Evolutionary conservation across 2,888 invertebrate species (phyloP), one percentile per base, ranked within the genome.

Genomic region (Lamellibrachia satsuma): DNA sequence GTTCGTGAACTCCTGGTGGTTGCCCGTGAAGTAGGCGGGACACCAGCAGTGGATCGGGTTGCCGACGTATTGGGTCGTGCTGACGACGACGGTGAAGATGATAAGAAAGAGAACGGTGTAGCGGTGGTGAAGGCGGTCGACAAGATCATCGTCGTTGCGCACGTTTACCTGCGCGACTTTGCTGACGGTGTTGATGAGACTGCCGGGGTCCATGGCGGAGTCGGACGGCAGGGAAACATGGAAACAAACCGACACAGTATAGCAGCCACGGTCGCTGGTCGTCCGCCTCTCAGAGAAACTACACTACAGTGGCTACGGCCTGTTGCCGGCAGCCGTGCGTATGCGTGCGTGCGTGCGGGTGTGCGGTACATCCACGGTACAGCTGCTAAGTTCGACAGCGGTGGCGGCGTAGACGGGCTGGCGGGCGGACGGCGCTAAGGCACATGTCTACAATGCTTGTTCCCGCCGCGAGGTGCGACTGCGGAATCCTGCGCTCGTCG

Each of bases 31-130:
- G 90, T 93, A 93, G 92, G 94, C 94, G 2, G 94, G 94, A 93
- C 97, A 97, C 96, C 97, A 97, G 94, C 96, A 96, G 93, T 94
- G 94, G 91, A 96, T 96, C n/a, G 96, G 96, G 92, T 96, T 96
- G 51, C 96, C 96, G 90, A 96, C 96, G 94, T 96, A 96, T 94
- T 96, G 96, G 27, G 96, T 95, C 55, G 96, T 96, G 93, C 95
- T 96, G 92, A 96, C 95, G 91, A 96, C 95, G 57, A 96, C 96
- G 2, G 96, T 96, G 94, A 96, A 96, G 91, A 96, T 95, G 93
- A 96, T 95, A 92, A 96, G 95, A 91, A 96, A 95, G 52, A 96
- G 95, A 55, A 93, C 95, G 4, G 96, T 96, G 94, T 96, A 96
- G 93, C 96, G 95, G 94, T 96, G 96, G 94, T 96, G 96, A 90